phyloP scores from a whole-genome alignment of 2,888 invertebrate genomes.

The Phymatocera aterrima region DNA sequence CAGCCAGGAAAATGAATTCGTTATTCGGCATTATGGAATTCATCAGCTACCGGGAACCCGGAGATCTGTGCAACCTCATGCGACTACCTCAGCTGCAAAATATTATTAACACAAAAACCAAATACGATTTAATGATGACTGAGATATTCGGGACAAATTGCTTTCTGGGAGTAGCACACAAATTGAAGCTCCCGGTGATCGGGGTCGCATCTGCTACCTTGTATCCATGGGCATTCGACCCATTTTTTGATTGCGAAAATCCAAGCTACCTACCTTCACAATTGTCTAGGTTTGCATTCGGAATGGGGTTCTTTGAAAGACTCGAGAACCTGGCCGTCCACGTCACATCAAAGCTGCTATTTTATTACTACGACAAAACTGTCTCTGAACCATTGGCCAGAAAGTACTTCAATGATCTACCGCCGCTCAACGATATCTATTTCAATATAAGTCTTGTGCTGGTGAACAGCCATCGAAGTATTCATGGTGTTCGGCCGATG shows the following conservation, averaged over 20 bases:
- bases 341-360: not conserved
- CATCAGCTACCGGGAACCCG: not conserved
- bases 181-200: not conserved
- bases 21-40: not conserved
- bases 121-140: conserved; percentile 10
- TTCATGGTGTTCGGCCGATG: conserved; percentile 50
- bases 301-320: not conserved
- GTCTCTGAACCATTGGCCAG: not conserved
- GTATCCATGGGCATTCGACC: not conserved
- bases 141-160: conserved; percentile 14
- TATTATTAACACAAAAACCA: not conserved
- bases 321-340: not conserved
- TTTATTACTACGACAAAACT: not conserved
- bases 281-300: not conserved
- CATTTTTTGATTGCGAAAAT: not conserved
- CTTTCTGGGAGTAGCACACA: not conserved
- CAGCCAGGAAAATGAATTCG: not conserved
- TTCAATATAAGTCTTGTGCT: conserved; percentile 9
- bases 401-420: not conserved
- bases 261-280: conserved; percentile 9
- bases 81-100: not conserved
- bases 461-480: not conserved
- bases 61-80: not conserved
- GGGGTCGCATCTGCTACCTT: not conserved
- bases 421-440: conserved; percentile 5